These are phyloP conservation scores for Promerops cafer DNA, from an alignment of 2,113 vertebrate species.

Conservation along the genomic window DNA sequence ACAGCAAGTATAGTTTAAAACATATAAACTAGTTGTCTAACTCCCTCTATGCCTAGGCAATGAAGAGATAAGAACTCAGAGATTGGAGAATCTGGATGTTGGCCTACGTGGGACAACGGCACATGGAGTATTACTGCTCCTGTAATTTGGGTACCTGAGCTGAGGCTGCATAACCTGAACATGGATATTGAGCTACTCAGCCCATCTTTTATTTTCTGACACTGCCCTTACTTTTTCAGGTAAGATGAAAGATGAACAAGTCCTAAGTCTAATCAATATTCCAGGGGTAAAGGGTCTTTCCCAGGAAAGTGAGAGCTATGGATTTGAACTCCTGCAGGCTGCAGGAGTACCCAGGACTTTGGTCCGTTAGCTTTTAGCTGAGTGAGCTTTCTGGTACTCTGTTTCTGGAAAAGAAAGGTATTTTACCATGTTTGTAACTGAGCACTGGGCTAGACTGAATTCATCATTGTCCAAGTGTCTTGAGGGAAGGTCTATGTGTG, in stretches of 20 bases:
- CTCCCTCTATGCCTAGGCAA: background rate
- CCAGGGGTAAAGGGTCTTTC: background rate
- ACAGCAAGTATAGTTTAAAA: background rate
- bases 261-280: background rate
- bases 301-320: background rate
- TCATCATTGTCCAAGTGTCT: background rate
- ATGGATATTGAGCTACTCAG: background rate
- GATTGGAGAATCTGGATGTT: background rate
- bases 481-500: background rate
- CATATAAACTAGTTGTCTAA: background rate
- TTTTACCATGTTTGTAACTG: background rate
- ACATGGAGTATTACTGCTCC: background rate
- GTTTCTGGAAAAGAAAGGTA: background rate
- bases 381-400: background rate
- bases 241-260: background rate
- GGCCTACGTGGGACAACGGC: rapidly evolving
- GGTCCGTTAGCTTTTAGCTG: background rate
- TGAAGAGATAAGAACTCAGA: background rate
- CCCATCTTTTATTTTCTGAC: background rate
- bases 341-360: background rate
- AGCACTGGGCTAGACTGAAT: background rate
- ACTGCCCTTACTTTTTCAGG: background rate
- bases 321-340: background rate
- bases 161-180: background rate
- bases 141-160: background rate